Evolutionary conservation across 2,797 vertebrate genomes (phyloP).

Genomic region (Perdix hodgsoniae): DNA sequence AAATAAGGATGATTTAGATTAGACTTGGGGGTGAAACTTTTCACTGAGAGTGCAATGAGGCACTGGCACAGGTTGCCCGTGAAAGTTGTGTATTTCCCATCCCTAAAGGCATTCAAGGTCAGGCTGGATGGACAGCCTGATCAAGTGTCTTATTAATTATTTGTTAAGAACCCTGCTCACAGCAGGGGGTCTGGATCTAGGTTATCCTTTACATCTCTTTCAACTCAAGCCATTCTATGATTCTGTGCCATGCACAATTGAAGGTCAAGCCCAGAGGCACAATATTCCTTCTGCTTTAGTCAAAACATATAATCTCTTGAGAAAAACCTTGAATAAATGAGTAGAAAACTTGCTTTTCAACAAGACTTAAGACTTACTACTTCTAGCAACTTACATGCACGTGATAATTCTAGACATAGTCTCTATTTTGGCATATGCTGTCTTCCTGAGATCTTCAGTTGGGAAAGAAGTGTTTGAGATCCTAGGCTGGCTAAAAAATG

Average conservation of each 20-base stretch:
- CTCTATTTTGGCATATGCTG: not conserved
- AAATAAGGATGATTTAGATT: too few relatives aligned
- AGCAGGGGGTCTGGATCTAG: too few relatives aligned
- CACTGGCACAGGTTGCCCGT: too few relatives aligned
- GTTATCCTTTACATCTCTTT: too few relatives aligned
- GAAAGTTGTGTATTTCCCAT: too few relatives aligned
- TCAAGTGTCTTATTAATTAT: too few relatives aligned
- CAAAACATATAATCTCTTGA: not conserved
- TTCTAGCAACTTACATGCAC: not conserved
- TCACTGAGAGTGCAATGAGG: too few relatives aligned
- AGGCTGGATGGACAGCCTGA: too few relatives aligned
- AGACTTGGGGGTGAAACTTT: too few relatives aligned
- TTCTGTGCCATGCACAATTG: not conserved
- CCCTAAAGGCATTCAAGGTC: too few relatives aligned
- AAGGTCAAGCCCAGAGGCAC: not conserved
- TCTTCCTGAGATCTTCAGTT: not conserved
- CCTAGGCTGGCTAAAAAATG: not conserved
- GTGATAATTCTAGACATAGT: not conserved
- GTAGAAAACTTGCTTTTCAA: not conserved
- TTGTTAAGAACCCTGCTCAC: too few relatives aligned
- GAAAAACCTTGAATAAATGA: not conserved
- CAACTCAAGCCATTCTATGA: too few relatives aligned
- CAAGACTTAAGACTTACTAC: not conserved
- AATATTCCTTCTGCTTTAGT: not conserved
- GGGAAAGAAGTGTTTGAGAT: not conserved